phyloP scores from a whole-genome alignment of 2,113 vertebrate species.

The Malaclemys terrapin region DNA sequence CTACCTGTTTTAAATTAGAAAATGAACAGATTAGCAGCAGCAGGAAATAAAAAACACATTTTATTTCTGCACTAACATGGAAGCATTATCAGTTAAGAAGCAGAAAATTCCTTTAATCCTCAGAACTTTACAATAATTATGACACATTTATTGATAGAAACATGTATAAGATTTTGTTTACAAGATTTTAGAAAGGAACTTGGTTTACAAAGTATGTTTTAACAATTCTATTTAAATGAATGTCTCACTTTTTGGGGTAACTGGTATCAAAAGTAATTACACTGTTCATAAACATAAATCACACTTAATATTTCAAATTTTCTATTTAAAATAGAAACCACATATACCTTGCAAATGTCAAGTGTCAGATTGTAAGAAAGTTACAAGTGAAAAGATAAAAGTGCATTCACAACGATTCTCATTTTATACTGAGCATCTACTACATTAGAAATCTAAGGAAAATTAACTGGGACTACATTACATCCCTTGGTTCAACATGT shows the following conservation, averaged over 20 bases:
- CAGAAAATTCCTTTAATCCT: neutral
- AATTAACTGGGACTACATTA: neutral
- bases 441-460: neutral
- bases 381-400: neutral
- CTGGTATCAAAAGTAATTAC: neutral
- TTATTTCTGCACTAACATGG: neutral
- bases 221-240: neutral
- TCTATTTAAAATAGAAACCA: neutral
- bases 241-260: neutral
- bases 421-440: neutral
- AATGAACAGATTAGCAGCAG: neutral
- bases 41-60: neutral
- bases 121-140: neutral
- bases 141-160: neutral
- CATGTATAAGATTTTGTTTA: neutral
- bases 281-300: neutral
- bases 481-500: neutral
- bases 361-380: neutral
- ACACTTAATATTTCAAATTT: neutral
- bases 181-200: neutral
- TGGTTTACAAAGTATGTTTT: neutral
- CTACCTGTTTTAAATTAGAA: neutral
- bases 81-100: neutral
- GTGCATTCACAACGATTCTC: neutral
- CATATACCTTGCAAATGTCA: neutral